These are phyloP conservation scores for Gibbula magus DNA, from an alignment of 2,888 invertebrate genomes.

Conservation along the genomic window DNA sequence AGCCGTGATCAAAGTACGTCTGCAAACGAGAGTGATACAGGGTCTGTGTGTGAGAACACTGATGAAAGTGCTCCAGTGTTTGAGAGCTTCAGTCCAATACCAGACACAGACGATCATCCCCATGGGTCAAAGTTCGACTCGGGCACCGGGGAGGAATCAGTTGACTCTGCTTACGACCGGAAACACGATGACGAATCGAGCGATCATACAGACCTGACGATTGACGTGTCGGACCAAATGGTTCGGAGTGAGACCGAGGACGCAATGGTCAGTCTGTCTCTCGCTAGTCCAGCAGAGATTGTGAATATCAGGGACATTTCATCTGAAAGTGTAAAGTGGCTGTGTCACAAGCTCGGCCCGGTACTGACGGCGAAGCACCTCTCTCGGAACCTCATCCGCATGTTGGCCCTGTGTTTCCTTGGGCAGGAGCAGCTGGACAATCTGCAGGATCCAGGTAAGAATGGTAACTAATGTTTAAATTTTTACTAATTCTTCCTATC, in stretches of 20 bases:
- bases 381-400: constrained; percentile 91
- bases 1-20: neutral
- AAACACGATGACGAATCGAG: constrained; percentile 28
- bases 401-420: constrained; percentile 94
- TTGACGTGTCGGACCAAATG: constrained; percentile 48
- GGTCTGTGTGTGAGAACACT: neutral
- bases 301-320: constrained; percentile 73
- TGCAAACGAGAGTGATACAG: constrained; percentile 26
- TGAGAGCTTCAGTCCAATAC: neutral
- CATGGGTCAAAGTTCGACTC: constrained; percentile 20
- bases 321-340: constrained; percentile 82
- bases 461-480: too few relatives aligned
- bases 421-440: constrained; percentile 75
- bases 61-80: neutral
- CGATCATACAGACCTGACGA: constrained; percentile 35
- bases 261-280: constrained; percentile 50
- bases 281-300: constrained; percentile 58
- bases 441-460: constrained; percentile 52
- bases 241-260: constrained; percentile 72
- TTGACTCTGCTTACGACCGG: constrained; percentile 24
- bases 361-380: constrained; percentile 93
- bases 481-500: neutral
- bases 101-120: neutral
- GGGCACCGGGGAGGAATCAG: neutral
- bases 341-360: constrained; percentile 94